Percentiles rank a stretch among this genome's conserved stretches.
These are phyloP conservation scores for rat (Rattus norvegicus) DNA, from an alignment of 2,113 vertebrate species.

Conservation along the genomic window DNA sequence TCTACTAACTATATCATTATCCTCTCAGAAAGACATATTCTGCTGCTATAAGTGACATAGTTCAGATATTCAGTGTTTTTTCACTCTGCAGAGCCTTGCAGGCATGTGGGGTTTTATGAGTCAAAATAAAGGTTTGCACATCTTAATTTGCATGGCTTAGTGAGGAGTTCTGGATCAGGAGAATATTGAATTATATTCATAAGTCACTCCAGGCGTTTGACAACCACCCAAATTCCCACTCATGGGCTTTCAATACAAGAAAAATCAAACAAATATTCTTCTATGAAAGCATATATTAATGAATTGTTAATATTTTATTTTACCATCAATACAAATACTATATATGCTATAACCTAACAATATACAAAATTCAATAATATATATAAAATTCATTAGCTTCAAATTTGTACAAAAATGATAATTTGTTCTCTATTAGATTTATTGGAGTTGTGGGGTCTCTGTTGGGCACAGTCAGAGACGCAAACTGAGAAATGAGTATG, in stretches of 20 bases:
- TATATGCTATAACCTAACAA: not conserved
- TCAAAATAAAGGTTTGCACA: not conserved
- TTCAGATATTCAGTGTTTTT: not conserved
- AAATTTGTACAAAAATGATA: not conserved
- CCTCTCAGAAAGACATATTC: not conserved
- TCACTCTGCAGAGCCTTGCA: not conserved
- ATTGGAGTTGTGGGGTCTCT: not conserved
- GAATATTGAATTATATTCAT: not conserved
- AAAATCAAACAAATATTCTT: not conserved
- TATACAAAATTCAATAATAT: not conserved
- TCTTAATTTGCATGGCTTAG: not conserved
- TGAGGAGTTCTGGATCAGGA: not conserved
- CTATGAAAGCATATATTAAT: not conserved
- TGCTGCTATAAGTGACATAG: not conserved
- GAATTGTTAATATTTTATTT: not conserved
- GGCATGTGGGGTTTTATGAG: not conserved
- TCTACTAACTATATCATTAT: not conserved
- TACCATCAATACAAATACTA: not conserved
- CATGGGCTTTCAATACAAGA: not conserved
- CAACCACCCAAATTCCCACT: not conserved
- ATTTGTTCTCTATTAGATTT: not conserved
- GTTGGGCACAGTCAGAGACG: not conserved
- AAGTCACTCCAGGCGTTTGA: not conserved
- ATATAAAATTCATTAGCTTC: not conserved
- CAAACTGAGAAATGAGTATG: not conserved